Base-by-base conservation (phyloP, 2,797 vertebrate species). In the Melanotaenia maccullochi region DNA sequence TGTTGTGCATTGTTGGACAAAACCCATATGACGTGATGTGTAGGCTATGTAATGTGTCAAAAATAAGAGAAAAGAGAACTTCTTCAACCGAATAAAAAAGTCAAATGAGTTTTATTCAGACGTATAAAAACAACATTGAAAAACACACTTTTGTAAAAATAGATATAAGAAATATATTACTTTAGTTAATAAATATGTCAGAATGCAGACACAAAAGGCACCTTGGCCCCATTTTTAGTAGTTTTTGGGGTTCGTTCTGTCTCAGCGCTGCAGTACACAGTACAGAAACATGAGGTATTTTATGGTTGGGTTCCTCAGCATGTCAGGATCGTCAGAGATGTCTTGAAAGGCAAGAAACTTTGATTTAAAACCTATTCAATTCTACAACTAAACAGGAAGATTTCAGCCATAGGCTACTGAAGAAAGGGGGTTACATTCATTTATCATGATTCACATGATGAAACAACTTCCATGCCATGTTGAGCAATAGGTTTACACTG, bases 161-260 rank as follows among this genome's bases (percentile, higher is more conserved):
- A 95, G 90, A 93, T 90, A 86, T 74, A 90, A 88, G 81, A 95
- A 94, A 99, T 99, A 99, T 98, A 99, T 99, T 99, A 99, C 95
- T 97, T 97, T 96, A 94, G 93, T 95, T 96, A 99, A 98, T 99
- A 96, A 95, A 95, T 96, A 95, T 92, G 94, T 95, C 94, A 91
- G 94, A 95, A 93, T 84, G 90, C 93, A 93, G 93, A 89, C 91
- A 92, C 90, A 91, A 93, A 87, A 89, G 93, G 94, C 88, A 83
- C 88, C 12, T 72, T 89, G 64, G 79, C 93, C 94, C 93, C 90
- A 35, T 78, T 79, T 81, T 92, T 93, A 94, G 94, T 94, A 94
- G 93, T 94, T 92, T 93, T 90, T 32, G 77, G 76, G 94, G 93
- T 75, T 73, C 24, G 32, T 75, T 93, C 93, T 81, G 85, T 90